Evolutionary conservation across 2,888 invertebrate species (phyloP), one percentile per base, ranked within the genome.

Genomic region (Himalopsyche japonica): DNA sequence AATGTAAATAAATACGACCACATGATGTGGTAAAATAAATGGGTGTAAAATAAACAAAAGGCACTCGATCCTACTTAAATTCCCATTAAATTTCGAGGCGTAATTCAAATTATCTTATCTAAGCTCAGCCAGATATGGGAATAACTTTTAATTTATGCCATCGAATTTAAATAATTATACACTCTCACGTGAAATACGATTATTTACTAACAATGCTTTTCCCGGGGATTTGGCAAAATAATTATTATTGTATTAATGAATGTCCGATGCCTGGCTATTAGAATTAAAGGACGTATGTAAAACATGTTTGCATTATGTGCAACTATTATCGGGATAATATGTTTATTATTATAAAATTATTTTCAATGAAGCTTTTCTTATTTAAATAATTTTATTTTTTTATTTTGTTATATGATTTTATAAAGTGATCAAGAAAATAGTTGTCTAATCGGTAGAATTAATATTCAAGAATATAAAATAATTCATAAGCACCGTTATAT

Each of bases 81-180:
- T 70, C 27, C 70, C 70, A 70, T 70, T 70, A 70, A 15, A 70
- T 70, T 70, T 70, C 30, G 70, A 70, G 70, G 27, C 27, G 70
- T 70, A 70, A 70, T 70, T 70, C 70, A 70, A 70, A 70, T 70
- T 70, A 70, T 70, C 24, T 24, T 70, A 70, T 70, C 70, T 70
- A 70, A 70, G 70, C 70, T 30, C 70, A 27, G 27, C 70, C 70
- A 70, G 70, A 70, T 70, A 70, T 27, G 70, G 24, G 70, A 70
- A 70, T 70, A 70, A 70, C 70, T 70, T 70, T 70, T 70, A 70
- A 70, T 70, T 70, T 70, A 70, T 27, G 70, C 24, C 30, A 10
- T 70, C 70, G 70, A 70, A 70, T 70, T 70, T 70, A 70, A 70
- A 70, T 70, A 70, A 70, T 70, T 70, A 70, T 70, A 70, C 70